Conservation (phyloP, 2,113 vertebrate species). For the Actinemys pallida region DNA sequence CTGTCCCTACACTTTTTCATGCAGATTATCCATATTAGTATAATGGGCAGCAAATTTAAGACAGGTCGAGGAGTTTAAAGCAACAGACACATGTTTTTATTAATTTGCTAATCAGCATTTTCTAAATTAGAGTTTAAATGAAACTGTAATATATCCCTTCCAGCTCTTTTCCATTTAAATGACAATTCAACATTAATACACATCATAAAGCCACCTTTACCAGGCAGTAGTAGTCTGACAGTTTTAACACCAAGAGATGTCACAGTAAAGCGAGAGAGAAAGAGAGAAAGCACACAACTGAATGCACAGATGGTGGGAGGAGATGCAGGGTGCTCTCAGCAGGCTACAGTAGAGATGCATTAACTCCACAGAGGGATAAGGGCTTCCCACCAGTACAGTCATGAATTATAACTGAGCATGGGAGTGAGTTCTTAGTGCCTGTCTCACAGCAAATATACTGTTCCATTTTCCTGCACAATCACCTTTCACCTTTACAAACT, state of each 20-base stretch:
- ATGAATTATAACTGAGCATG: conserved; percentile 88
- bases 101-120: conserved; percentile 44
- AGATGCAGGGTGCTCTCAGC: conserved; percentile 84
- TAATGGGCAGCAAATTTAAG: conserved; percentile 19
- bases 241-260: conserved; percentile 74
- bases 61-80: neutral
- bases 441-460: conserved; percentile 80
- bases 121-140: conserved; percentile 46
- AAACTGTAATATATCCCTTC: conserved; percentile 20
- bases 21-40: neutral
- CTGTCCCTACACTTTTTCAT: neutral
- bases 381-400: conserved; percentile 82
- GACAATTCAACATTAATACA: conserved; percentile 62
- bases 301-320: conserved; percentile 83
- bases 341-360: conserved; percentile 85
- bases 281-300: conserved; percentile 49
- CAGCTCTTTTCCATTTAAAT: conserved; percentile 50
- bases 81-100: conserved; percentile 25
- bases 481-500: conserved; percentile 82
- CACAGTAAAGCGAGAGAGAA: conserved; percentile 53
- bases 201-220: conserved; percentile 73
- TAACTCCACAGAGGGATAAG: conserved; percentile 85
- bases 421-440: conserved; percentile 78
- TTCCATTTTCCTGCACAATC: conserved; percentile 80
- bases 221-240: conserved; percentile 58